These are phyloP conservation scores for Manis javanica DNA, from an alignment of 2,797 vertebrate species.

Conservation along the genomic window DNA sequence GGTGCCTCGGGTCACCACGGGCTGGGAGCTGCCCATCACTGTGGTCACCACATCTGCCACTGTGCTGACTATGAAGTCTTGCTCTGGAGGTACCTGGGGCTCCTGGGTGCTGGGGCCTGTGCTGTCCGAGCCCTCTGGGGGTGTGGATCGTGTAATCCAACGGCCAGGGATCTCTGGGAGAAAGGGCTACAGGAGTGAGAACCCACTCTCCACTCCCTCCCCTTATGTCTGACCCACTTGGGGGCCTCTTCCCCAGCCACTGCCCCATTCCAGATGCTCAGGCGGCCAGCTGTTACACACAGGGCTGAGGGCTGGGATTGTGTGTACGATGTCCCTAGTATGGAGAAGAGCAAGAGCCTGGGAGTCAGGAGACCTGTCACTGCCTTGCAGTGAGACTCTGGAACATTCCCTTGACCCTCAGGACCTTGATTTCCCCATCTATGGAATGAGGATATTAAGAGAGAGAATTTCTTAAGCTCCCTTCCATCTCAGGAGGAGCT, in stretches of 20 bases:
- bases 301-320: not conserved
- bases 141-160: constrained; percentile 81
- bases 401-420: not conserved
- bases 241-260: not conserved
- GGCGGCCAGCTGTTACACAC: not conserved
- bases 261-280: fast-evolving
- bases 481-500: not conserved
- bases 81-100: constrained; percentile 71
- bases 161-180: constrained; percentile 84
- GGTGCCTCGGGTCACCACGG: constrained; percentile 89
- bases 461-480: not conserved
- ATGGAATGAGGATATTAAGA: not conserved
- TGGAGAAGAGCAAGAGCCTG: not conserved
- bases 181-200: constrained; percentile 59
- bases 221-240: not conserved
- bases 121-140: constrained; percentile 75
- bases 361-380: not conserved
- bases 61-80: constrained; percentile 79
- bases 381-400: not conserved
- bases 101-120: constrained; percentile 82
- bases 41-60: constrained; percentile 88
- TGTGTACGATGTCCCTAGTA: not conserved
- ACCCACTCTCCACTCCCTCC: not conserved
- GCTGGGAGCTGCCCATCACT: constrained; percentile 91
- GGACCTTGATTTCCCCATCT: not conserved